A percentile compares a stretch with the other conserved stretches of the same genome.
phyloP scores from a whole-genome alignment of 2,888 invertebrate species.

The Andrena praecox region DNA sequence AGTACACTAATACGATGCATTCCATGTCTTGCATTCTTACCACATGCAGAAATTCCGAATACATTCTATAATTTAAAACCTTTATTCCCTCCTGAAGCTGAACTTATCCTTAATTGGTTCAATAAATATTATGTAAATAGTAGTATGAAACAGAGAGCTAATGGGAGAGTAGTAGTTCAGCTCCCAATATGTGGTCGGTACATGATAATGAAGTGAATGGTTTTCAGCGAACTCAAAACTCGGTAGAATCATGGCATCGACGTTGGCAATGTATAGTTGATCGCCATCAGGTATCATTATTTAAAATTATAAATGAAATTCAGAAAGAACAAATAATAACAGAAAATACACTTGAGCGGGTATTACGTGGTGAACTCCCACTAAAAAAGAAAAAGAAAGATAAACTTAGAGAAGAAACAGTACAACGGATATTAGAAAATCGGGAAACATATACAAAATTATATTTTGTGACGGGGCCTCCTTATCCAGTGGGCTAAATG shows the following conservation, averaged over 20 bases:
- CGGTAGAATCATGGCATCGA: neutral
- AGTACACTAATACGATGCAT: too few species aligned
- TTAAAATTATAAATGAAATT: neutral
- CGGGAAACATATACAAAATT: neutral
- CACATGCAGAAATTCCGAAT: too few species aligned
- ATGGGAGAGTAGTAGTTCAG: neutral
- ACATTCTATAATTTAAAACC: too few species aligned
- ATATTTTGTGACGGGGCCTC: neutral
- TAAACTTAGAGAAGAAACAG: neutral
- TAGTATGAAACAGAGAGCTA: too few species aligned
- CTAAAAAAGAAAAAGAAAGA: neutral
- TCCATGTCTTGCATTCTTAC: too few species aligned
- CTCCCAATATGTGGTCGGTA: neutral
- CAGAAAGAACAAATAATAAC: neutral
- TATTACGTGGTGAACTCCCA: neutral
- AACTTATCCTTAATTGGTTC: too few species aligned
- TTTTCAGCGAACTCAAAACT: slow-evolving; percentile 1
- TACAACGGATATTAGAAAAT: neutral
- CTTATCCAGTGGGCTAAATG: too few species aligned
- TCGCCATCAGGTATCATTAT: neutral
- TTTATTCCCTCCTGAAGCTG: too few species aligned
- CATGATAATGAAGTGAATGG: neutral
- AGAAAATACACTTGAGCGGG: neutral
- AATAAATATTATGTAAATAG: too few species aligned
- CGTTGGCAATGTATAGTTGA: neutral